Evolutionary conservation across 2,888 invertebrate species (phyloP), one percentile per base, ranked within the genome.

Genomic region (Drepana falcataria): DNA sequence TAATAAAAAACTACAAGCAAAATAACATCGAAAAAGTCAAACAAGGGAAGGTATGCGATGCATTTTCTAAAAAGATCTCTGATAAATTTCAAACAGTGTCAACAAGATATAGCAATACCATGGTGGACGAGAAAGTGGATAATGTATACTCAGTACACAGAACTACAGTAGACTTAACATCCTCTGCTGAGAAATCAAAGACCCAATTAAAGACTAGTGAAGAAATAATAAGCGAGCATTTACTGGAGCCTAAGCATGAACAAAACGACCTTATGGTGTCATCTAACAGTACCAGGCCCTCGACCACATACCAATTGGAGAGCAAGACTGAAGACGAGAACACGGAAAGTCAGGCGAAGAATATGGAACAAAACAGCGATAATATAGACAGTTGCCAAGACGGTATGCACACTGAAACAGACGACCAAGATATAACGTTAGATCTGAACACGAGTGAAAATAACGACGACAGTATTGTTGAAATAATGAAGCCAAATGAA

Each of bases 21-120:
- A 59, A 59, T 2, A 68, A 66, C 51, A 55, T 49, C 0, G 60
- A 59, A 1, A 61, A 59, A 5, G 65, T 56, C 5, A 9, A 44
- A 2, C 44, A 44, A 9, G 44, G 3, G 2, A 7, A 41, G 9
- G 2, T 44, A 44, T 44, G 44, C 49, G 71, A 78, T 6, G 68
- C 74, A 2, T 84, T 79, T 65, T 61, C 79, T 9, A 73, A 74
- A 55, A 75, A 77, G 35, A 85, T 86, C 54, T 78, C 80, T 3
- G 69, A 77, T 2, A 85, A 85, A 59, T 81, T 82, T 58, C 77
- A 83, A 21, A 81, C 83, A 1, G 83, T 85, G 34, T 85, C 85
- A 0, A 83, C 85, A 9, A 80, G 77, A 5, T 80, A 80, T 52
- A 83, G 79, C 55, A 73, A 79, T 53, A 57, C 72, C 34, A 53